Evolutionary conservation across 2,797 vertebrate species (phyloP).

Genomic region (Sebastolobus altivelis): DNA sequence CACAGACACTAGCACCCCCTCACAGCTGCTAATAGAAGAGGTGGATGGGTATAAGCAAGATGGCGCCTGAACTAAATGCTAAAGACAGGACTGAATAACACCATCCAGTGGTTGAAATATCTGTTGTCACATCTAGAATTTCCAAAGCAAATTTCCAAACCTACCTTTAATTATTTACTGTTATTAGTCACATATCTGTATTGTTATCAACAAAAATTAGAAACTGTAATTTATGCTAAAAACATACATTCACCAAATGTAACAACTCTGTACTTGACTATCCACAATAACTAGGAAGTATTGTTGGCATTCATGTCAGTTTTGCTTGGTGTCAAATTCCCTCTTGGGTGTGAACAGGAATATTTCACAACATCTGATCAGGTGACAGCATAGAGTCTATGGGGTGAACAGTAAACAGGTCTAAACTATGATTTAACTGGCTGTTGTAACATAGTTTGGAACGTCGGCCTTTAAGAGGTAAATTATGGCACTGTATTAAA

Average conservation of each 20-base stretch:
- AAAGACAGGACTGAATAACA: rapidly evolving
- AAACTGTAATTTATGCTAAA: not conserved
- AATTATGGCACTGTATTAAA: not conserved
- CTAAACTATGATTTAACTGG: not conserved
- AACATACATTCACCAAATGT: not conserved
- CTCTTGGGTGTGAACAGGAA: not conserved
- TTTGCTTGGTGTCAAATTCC: not conserved
- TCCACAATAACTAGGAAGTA: not conserved
- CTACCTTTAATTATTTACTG: not conserved
- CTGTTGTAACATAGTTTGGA: not conserved
- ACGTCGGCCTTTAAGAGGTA: not conserved
- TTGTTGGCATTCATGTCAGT: no score
- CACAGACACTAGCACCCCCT: slow-evolving; percentile 12
- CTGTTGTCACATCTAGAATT: not conserved
- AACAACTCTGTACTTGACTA: not conserved
- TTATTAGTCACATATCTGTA: not conserved
- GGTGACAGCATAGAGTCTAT: not conserved
- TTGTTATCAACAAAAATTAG: no score
- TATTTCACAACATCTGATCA: slow-evolving; percentile 10
- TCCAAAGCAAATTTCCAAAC: not conserved
- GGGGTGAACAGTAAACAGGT: not conserved
- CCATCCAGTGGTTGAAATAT: slow-evolving; percentile 25
- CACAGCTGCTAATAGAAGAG: slow-evolving; percentile 14
- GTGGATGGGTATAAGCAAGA: slow-evolving; percentile 63
- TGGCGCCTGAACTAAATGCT: slow-evolving; percentile 20